Evolutionary conservation across 2,888 invertebrate genomes (phyloP), one percentile per base, ranked within the genome.

Genomic region (Heterodera filipjevi): DNA sequence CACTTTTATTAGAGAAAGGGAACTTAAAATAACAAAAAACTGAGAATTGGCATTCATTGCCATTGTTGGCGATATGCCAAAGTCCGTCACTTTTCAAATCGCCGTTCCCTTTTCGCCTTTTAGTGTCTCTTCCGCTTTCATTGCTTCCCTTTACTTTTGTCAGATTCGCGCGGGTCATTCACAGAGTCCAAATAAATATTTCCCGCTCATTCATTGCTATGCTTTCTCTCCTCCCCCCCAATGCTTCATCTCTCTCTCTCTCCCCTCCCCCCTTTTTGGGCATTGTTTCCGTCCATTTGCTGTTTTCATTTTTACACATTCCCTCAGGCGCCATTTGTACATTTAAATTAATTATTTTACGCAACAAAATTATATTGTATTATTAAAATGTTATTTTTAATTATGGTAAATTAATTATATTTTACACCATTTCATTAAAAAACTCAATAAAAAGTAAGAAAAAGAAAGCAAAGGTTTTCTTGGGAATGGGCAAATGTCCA

Each of bases 131-230:
- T 14, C 16, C 49, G 12, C 3, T 19, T 49, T 14, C 16, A 14
- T 49, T 8, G 12, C 16, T 49, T 49, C 16, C 16, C n/a, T 59
- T 27, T 59, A n/a, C 27, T 12, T 59, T 12, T 27, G 59, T 22
- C 59, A 59, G 27, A 27, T 59, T 53, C 53, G 53, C 59, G 59
- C 59, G 59, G 59, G 59, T 59, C 59, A 59, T n/a, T 59, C 59
- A 5, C 27, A 59, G 27, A 59, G 59, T 59, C 59, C 27, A 12
- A 59, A 49, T 3, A 49, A 59, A 27, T 59, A 19, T 27, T 59
- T 59, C 59, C 59, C 27, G 59, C 27, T 59, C 59, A 59, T 59
- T 59, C 59, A 59, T 5, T 53, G 53, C 59, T 27, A n/a, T n/a
- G n/a, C n/a, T n/a, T n/a, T n/a, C n/a, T n/a, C n/a, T n/a, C n/a